A percentile compares a stretch with the other conserved stretches of the same genome.
These are phyloP conservation scores for Leucoma salicis DNA, from an alignment of 2,888 invertebrate species.

Conservation along the genomic window DNA sequence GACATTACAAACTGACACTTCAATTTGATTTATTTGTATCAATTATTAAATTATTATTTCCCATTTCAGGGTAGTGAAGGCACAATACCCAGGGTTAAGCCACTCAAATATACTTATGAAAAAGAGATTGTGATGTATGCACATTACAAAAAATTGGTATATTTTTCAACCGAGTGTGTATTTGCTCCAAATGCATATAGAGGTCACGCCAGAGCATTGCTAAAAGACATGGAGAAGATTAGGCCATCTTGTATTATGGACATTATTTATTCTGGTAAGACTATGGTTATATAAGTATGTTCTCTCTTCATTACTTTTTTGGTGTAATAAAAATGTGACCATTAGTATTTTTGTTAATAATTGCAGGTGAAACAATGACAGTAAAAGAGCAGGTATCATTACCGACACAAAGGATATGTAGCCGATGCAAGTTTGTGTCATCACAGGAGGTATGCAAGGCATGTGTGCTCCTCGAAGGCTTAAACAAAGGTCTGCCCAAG, in stretches of 20 bases:
- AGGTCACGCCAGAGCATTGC: conserved; percentile 93
- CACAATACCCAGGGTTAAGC: conserved; percentile 95
- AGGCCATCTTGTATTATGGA: conserved; percentile 96
- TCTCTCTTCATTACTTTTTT: too few relatives aligned
- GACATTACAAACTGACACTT: too few relatives aligned
- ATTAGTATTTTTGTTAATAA: too few relatives aligned
- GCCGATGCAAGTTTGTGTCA: conserved; percentile 93
- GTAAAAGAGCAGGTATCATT: conserved; percentile 91
- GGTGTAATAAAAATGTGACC: too few relatives aligned
- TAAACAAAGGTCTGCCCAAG: conserved; percentile 95
- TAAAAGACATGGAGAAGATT: conserved; percentile 97
- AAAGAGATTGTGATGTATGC: conserved; percentile 99
- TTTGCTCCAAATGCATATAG: conserved; percentile 99
- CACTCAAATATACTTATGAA: conserved; percentile 98
- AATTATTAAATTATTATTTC: too few relatives aligned
- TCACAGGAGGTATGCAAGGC: conserved; percentile 98
- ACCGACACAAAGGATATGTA: conserved; percentile 90
- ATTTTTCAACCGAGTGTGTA: conserved; percentile 99
- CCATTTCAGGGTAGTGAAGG: conserved; percentile 87
- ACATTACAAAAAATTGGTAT: conserved; percentile 96
- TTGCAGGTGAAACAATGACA: conserved; percentile 90
- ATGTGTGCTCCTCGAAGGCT: conserved; percentile 96
- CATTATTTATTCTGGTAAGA: conserved; percentile 92
- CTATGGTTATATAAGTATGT: too few relatives aligned
- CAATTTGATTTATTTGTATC: too few relatives aligned